These are phyloP conservation scores for Ceratosolen solmsi DNA, from an alignment of 1,140 invertebrate genomes.

Conservation along the genomic window DNA sequence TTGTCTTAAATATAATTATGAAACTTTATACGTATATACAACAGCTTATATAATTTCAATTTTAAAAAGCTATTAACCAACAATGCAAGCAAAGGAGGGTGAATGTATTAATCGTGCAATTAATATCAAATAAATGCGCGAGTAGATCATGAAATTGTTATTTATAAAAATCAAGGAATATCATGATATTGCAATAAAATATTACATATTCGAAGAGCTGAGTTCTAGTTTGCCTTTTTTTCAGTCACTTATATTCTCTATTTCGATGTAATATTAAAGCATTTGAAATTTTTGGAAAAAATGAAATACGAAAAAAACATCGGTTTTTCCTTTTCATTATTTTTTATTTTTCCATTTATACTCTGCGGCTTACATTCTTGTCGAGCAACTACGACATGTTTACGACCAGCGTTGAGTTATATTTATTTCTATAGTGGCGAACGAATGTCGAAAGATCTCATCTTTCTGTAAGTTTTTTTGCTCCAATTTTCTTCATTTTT, in stretches of 20 bases:
- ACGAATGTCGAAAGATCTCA: not conserved
- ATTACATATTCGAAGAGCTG: no score
- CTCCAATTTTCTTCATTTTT: not conserved
- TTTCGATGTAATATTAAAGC: not conserved
- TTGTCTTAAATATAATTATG: no score
- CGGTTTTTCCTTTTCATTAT: not conserved
- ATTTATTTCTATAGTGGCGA: not conserved
- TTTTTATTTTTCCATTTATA: not conserved
- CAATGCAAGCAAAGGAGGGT: no score
- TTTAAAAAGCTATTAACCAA: no score
- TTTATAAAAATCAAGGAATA: no score
- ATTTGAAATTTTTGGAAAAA: not conserved
- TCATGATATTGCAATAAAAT: no score
- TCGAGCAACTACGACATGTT: not conserved
- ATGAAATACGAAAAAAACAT: not conserved
- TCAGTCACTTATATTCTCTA: not conserved
- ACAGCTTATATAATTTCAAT: no score
- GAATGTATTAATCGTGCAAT: no score
- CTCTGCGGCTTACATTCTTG: not conserved
- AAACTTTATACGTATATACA: no score
- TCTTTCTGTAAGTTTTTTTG: not conserved
- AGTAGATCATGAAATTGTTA: no score
- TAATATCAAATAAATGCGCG: no score
- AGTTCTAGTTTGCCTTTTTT: no score
- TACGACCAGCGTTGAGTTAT: not conserved